A percentile compares a stretch with the other conserved stretches of the same genome.
These are phyloP conservation scores for Drosophila bunnanda DNA, from an alignment of 2,888 invertebrate genomes.

Conservation along the genomic window DNA sequence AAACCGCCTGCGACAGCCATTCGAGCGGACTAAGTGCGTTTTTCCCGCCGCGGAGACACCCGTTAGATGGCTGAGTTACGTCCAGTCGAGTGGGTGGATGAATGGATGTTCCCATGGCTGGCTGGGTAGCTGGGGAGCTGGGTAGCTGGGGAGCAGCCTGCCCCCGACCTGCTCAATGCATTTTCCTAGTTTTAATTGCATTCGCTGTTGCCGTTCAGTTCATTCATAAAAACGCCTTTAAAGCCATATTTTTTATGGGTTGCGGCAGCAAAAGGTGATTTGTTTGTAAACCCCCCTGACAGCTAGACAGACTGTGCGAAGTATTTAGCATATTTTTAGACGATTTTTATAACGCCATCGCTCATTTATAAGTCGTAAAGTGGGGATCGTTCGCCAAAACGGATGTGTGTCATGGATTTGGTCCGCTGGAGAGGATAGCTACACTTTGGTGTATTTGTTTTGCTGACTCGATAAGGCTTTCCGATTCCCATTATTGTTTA, in stretches of 20 bases:
- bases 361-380: slow-evolving; percentile 58
- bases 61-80: slow-evolving; percentile 37
- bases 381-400: slow-evolving; percentile 24
- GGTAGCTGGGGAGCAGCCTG: background rate
- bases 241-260: slow-evolving; percentile 50
- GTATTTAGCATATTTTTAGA: slow-evolving; percentile 63
- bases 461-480: slow-evolving; percentile 27
- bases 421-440: background rate
- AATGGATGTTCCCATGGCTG: slow-evolving; percentile 55
- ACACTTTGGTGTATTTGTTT: slow-evolving; percentile 5
- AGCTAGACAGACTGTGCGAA: slow-evolving; percentile 18
- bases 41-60: slow-evolving; percentile 11
- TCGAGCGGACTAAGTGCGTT: slow-evolving; percentile 31
- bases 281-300: slow-evolving; percentile 15
- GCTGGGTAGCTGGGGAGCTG: slow-evolving; percentile 32
- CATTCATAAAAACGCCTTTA: slow-evolving; percentile 60
- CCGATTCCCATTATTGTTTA: slow-evolving; percentile 38
- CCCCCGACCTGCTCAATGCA: slow-evolving; percentile 37
- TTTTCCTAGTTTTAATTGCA: slow-evolving; percentile 34
- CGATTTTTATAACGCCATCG: slow-evolving; percentile 52
- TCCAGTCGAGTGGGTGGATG: slow-evolving; percentile 32
- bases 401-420: slow-evolving; percentile 59
- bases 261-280: slow-evolving; percentile 32
- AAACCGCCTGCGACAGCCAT: slow-evolving; percentile 38
- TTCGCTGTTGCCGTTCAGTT: slow-evolving; percentile 25